Evolutionary conservation across 2,113 vertebrate genomes (phyloP), one percentile per base, ranked within the genome.

Genomic region (Dromiciops gliroides): DNA sequence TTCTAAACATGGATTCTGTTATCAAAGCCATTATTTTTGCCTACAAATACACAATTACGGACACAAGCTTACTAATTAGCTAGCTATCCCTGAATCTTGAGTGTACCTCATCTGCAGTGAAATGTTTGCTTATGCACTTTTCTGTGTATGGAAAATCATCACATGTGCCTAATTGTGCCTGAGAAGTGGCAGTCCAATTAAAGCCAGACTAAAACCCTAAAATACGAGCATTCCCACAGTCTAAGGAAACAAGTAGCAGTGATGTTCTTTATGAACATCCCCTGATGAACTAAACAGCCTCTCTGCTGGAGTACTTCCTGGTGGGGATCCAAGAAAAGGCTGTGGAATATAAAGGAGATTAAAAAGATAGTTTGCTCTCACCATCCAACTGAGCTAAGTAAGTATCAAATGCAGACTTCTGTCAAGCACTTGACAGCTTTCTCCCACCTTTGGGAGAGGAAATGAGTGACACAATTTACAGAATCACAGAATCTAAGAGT

Each of bases 141-240:
- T 83, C n/a, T 83, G 67, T 83, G 67, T 75, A 83, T 83, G 67
- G 67, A 44, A 83, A 83, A 83, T 83, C 37, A 83, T 83, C 67
- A 83, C 67, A 83, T 83, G 67, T 83, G 67, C 67, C n/a, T 83
- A 83, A 83, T 83, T 83, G 67, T 83, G 67, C 67, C 67, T 83
- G 37, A 44, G 16, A 83, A 83, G 67, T 44, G 67, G 67, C n/a
- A 44, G 67, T 16, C 67, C 67, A 83, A 83, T 83, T 83, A 83
- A 83, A 83, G n/a, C n/a, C 67, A 83, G n/a, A 83, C 19, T 44
- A 83, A 83, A 83, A 83, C 16, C 19, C n/a, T 44, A 83, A 83
- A 83, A 83, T 83, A 44, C 44, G 67, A 83, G 67, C n/a, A 83
- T 83, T 44, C 67, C 67, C 23, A 44, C 67, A 44, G n/a, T 83